Conservation (phyloP, 2,888 invertebrate genomes). For the Agrenia bidenticulata region DNA sequence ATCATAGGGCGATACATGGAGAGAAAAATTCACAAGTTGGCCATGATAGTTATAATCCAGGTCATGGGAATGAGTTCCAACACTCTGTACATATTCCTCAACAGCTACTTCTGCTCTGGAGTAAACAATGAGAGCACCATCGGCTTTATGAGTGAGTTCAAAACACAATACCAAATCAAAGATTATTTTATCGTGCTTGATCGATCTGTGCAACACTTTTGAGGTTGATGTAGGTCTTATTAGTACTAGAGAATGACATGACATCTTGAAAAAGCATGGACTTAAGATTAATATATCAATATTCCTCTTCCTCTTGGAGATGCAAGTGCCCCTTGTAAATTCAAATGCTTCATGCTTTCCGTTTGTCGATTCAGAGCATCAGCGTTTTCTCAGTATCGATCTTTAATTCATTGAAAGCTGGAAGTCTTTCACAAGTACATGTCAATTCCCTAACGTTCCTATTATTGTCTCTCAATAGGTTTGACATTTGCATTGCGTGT, state of each 20-base stretch:
- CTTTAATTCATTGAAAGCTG: no score
- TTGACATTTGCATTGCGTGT: conserved; percentile 6
- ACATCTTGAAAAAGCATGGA: no score
- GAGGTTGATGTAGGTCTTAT: no score
- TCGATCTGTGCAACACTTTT: conserved; percentile 6
- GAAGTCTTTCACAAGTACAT: no score
- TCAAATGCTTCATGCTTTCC: no score
- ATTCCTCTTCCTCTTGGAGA: no score
- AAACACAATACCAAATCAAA: not conserved
- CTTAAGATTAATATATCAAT: no score
- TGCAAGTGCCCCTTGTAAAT: no score
- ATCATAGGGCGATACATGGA: conserved; percentile 36
- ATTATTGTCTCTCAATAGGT: not conserved
- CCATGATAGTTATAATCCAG: conserved; percentile 25
- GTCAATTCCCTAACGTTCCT: not conserved
- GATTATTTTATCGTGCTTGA: conserved; percentile 11
- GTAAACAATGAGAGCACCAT: conserved; percentile 12
- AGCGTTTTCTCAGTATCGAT: no score
- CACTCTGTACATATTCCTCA: conserved; percentile 28
- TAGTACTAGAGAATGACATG: no score
- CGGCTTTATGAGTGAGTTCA: no score
- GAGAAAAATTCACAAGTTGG: conserved; percentile 28
- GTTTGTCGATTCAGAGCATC: no score
- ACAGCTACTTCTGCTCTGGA: conserved; percentile 20
- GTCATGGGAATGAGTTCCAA: conserved; percentile 32